Evolutionary conservation across 1,140 invertebrate genomes (phyloP).

Genomic region (Drosophila pallidifrons): DNA sequence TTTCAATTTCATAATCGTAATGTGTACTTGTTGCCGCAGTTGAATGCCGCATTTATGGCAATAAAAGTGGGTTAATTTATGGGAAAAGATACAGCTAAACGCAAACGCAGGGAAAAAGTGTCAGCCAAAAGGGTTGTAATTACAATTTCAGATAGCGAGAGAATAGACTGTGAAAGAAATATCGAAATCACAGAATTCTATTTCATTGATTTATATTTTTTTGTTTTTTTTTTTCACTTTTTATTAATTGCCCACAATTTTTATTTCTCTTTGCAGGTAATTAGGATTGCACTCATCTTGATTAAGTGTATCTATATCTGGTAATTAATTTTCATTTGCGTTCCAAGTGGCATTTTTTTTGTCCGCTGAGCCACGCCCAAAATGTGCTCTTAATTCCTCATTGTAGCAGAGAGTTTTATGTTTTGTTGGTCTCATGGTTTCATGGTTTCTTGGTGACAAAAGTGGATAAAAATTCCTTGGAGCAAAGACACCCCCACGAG

Average conservation of each 20-base stretch:
- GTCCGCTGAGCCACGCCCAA: constrained; percentile 5
- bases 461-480: constrained; percentile 2
- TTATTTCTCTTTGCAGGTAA: constrained; percentile 67
- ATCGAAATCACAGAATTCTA: no score
- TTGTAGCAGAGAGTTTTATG: not conserved
- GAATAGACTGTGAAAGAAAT: not conserved
- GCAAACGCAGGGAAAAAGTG: not conserved
- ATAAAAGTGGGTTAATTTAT: constrained; percentile 72
- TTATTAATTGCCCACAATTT: constrained; percentile 32
- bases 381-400: constrained; percentile 6
- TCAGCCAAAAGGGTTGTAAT: not conserved
- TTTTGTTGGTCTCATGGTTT: not conserved
- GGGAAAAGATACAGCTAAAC: constrained; percentile 21
- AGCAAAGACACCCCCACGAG: constrained; percentile 41
- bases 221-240: constrained; percentile 20
- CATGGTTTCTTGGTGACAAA: constrained; percentile 6
- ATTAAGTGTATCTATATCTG: not conserved
- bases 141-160: not conserved
- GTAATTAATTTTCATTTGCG: not conserved
- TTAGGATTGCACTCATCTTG: constrained; percentile 6
- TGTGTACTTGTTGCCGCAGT: constrained; percentile 33
- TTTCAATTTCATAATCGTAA: constrained; percentile 68
- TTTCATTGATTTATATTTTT: not conserved
- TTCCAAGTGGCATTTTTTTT: not conserved
- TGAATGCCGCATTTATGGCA: constrained; percentile 44